Base-by-base conservation (phyloP, 1,140 invertebrate genomes). In the Octopus bimaculoides region DNA sequence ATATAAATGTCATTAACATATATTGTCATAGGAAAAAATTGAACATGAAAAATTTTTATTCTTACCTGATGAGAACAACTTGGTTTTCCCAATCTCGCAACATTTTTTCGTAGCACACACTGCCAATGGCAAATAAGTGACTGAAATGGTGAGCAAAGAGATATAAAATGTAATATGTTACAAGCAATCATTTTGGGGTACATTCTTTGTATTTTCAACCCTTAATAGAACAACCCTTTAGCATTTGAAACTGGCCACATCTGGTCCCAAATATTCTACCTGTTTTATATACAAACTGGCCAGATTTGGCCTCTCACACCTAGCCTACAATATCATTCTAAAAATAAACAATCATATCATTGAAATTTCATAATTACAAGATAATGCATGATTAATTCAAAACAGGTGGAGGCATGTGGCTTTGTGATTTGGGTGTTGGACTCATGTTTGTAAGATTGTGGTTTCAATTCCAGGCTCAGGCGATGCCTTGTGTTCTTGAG, bases 81-180 rank as follows among this genome's bases (percentile, higher is more conserved):
- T 96, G 93, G 80, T 91, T 91, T 79, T 91, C 90, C 41, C 81
- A 84, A 75, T 92, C 90, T 81, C 91, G 91, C 75, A 89, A 88
- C 90, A 92, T 90, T 12, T 95, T 93, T 0, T 93, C 93, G 89
- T 98, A 97, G 0, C 96, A 96, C 0, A 96, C 94, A 0, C 96
- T 96, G 56, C 95, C 96, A 78, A 98, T 94, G 8, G 97, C 96
- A 89, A 99, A 99, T 56, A 99, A 92, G 90, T 99, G 97, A 54
- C 94, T 94, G 88, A 52, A 87, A 85, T 54, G 73, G 81, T 80
- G 41, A 87, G 81, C 84, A 82, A 82, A 76, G 4, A 77, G 53
- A 75, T 52, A 53, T 17, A 79, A 55, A 79, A 75, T n/a, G 8
- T 69, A 14, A 41, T 41, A 41, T 41, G 55, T 52, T 20, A 75